Percentiles rank a stretch among this genome's conserved stretches.
Conservation (phyloP, 2,888 invertebrate genomes). For the Trachelus stipa region DNA sequence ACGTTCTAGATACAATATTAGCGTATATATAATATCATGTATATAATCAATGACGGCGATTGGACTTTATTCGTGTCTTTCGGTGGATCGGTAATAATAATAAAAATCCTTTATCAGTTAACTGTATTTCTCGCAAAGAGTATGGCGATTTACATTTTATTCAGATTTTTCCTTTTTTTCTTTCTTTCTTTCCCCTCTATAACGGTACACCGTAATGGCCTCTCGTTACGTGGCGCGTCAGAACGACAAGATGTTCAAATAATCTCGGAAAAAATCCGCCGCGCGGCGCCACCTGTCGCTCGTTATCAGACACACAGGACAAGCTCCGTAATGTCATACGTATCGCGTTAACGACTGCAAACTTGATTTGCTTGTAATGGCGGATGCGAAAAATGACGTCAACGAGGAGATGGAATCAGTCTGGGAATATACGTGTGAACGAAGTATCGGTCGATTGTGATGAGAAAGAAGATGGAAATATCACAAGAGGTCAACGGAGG, state of each 20-base stretch:
- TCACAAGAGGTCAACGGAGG: not conserved
- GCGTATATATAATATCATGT: conserved; percentile 5
- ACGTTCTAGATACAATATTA: conserved; percentile 16
- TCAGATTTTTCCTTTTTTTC: not conserved
- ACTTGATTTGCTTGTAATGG: not conserved
- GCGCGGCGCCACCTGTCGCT: not conserved
- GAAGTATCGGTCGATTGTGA: not conserved
- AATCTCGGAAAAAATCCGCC: not conserved
- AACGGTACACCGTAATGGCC: not conserved
- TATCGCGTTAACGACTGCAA: not conserved
- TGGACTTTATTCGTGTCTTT: conserved; percentile 13
- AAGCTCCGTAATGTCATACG: not conserved
- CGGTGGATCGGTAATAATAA: not conserved
- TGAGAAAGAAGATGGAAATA: not conserved
- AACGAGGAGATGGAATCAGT: not conserved
- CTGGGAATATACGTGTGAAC: not conserved
- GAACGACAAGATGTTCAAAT: not conserved
- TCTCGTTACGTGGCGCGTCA: not conserved
- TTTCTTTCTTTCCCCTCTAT: not conserved
- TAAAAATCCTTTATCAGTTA: conserved; percentile 2
- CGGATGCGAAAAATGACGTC: not conserved
- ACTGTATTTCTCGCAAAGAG: not conserved
- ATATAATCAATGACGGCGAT: not conserved
- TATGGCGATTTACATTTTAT: not conserved
- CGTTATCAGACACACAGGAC: not conserved